Conservation (phyloP, 2,113 vertebrate genomes). For the Microtus montanus region DNA sequence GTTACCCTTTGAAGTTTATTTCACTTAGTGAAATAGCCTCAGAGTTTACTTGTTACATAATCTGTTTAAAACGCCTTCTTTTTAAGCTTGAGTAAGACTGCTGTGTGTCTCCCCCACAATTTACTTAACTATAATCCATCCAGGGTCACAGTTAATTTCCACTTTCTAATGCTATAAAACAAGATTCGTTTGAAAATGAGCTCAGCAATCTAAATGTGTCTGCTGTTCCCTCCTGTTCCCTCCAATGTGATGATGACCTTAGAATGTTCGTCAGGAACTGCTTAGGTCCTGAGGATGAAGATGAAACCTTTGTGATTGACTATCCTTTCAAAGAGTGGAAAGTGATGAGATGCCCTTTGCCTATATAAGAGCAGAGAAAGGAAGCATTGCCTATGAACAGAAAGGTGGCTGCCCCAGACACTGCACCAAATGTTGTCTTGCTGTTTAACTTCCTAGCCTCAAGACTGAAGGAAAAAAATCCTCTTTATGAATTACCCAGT, state of each 20-base stretch:
- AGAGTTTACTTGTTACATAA: not conserved
- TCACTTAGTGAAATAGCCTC: not conserved
- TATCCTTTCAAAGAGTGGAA: not conserved
- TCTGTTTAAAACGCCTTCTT: not conserved
- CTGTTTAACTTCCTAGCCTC: not conserved
- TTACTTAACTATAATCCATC: not conserved
- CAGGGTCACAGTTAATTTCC: not conserved
- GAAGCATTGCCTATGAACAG: not conserved
- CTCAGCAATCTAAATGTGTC: not conserved
- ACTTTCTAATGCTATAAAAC: not conserved
- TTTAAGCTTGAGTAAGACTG: not conserved
- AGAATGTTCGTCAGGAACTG: not conserved
- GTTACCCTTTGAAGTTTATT: not conserved
- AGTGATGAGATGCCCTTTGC: not conserved
- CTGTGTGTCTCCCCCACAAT: not conserved
- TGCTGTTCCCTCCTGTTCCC: not conserved
- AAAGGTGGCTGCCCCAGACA: not conserved
- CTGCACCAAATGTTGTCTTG: not conserved
- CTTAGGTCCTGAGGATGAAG: not conserved
- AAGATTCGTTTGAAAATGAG: not conserved
- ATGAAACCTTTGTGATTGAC: not conserved
- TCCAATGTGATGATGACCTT: not conserved
- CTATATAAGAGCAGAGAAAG: not conserved
- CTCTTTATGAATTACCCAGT: not conserved
- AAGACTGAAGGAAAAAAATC: not conserved